phyloP scores from a whole-genome alignment of 2,113 vertebrate species.

The Gobius niger region DNA sequence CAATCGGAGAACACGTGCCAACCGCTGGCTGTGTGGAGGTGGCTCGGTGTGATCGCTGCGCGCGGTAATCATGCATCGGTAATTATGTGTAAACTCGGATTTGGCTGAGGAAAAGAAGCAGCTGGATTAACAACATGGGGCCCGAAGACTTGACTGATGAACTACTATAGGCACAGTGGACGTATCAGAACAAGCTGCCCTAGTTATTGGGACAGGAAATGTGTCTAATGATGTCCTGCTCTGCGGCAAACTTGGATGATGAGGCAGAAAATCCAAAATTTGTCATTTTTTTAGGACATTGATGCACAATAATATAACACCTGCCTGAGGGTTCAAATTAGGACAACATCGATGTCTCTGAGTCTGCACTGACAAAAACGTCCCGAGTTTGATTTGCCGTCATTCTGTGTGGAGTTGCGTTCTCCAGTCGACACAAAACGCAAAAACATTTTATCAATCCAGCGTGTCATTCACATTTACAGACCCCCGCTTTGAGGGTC shows the following conservation, averaged over 20 bases:
- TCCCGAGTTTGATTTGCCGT: no score
- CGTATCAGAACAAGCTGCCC: constrained; percentile 26
- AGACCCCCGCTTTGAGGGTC: no score
- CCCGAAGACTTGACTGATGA: constrained; percentile 24
- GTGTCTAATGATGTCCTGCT: constrained; percentile 28
- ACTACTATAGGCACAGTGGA: constrained; percentile 24
- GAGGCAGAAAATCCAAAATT: neutral
- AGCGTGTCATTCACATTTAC: no score
- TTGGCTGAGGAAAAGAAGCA: constrained; percentile 48
- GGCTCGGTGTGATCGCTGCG: constrained; percentile 37
- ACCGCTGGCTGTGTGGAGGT: constrained; percentile 48
- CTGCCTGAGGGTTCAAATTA: no score
- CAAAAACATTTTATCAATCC: no score
- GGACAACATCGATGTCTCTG: no score
- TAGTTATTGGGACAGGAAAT: constrained; percentile 6
- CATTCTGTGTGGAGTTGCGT: no score
- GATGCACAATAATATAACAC: neutral
- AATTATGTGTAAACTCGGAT: constrained; percentile 54
- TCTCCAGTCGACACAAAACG: no score
- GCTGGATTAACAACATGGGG: constrained; percentile 33
- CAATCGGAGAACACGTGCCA: constrained; percentile 47
- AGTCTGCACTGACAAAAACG: no score
- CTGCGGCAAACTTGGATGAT: constrained; percentile 7
- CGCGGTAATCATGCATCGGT: constrained; percentile 46
- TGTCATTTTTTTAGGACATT: neutral